These are phyloP conservation scores for Cryptophagus acutangulus DNA, from an alignment of 2,888 invertebrate species.

Conservation along the genomic window DNA sequence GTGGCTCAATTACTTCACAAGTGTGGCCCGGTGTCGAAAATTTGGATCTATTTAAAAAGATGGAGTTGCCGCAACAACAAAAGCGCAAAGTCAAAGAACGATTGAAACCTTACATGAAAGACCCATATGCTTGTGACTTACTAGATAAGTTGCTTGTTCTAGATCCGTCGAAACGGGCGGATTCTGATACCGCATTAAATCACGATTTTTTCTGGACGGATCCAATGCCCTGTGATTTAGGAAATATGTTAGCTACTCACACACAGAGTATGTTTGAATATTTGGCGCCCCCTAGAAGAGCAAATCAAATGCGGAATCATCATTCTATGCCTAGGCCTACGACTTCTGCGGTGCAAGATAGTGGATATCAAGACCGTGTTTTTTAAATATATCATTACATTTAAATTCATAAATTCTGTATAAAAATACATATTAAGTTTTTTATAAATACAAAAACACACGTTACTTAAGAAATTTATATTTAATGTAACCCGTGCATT, in stretches of 20 bases:
- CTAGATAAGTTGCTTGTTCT: conserved; percentile 86
- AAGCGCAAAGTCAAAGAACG: conserved; percentile 82
- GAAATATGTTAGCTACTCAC: conserved; percentile 87
- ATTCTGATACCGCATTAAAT: conserved; percentile 89
- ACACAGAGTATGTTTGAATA: conserved; percentile 94
- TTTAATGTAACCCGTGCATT: too few species aligned
- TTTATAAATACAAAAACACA: neutral
- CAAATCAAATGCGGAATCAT: conserved; percentile 64
- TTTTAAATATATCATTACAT: conserved; percentile 56
- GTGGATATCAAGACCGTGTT: conserved; percentile 80
- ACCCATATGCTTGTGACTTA: conserved; percentile 87
- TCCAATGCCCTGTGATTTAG: conserved; percentile 89
- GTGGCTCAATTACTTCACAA: conserved; percentile 90
- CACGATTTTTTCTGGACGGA: conserved; percentile 99
- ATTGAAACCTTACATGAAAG: conserved; percentile 84
- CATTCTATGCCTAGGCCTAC: conserved; percentile 55
- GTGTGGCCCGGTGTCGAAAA: conserved; percentile 92
- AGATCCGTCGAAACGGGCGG: conserved; percentile 83
- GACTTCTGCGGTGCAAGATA: conserved; percentile 58
- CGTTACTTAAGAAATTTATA: too few species aligned
- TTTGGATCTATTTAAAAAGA: conserved; percentile 80
- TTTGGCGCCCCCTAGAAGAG: conserved; percentile 69
- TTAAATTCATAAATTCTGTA: conserved; percentile 1
- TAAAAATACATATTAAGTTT: neutral
- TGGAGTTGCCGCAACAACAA: conserved; percentile 82